Base-by-base conservation (phyloP, 2,888 invertebrate species). In the Ptychoptera albimana region DNA sequence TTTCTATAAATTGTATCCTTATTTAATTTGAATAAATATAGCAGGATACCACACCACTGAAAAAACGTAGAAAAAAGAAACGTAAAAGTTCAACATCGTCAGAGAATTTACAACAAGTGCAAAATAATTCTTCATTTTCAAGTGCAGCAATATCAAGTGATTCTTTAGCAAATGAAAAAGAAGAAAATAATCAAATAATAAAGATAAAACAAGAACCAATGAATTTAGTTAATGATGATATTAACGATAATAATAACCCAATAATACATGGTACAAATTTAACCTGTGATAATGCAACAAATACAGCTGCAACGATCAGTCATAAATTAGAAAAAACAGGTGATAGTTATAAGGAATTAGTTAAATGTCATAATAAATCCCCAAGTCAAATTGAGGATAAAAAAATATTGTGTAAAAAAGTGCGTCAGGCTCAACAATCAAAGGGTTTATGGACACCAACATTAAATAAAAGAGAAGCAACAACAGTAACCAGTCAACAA, bases 121-220 rank as follows among this genome's bases (percentile, higher is more conserved):
- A 48, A 10, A 23, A 23, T 23, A 23, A 23, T 23, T 23, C 23
- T 23, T 23, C 23, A 23, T 23, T 23, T 23, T 23, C 23, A 23
- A 23, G 23, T 23, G 23, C 7, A 23, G 23, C 23, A 23, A 23
- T 23, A 23, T 23, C 23, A 23, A 23, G 23, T 23, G 23, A 23
- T 23, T 23, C 46, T 30, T 41, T 46, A 45, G 37, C 43, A 16
- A 45, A 45, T 36, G 48, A 46, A 13, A 48, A 50, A 80, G 55
- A 72, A 77, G 50, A 82, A 82, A 61, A 64, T 82, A 45, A 74
- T 79, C 49, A 78, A 79, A 56, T 70, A 73, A 50, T 80, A 75
- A 59, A 68, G 74, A 29, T 70, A 73, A 69, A 76, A 59, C 71
- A 55, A 64, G 14, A 50, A 57, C 63, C 63, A 9, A 64, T 64